Percentiles rank a stretch among this genome's conserved stretches.
Evolutionary conservation across 2,113 vertebrate genomes (phyloP).

Genomic region (Colistium nudipinnis): DNA sequence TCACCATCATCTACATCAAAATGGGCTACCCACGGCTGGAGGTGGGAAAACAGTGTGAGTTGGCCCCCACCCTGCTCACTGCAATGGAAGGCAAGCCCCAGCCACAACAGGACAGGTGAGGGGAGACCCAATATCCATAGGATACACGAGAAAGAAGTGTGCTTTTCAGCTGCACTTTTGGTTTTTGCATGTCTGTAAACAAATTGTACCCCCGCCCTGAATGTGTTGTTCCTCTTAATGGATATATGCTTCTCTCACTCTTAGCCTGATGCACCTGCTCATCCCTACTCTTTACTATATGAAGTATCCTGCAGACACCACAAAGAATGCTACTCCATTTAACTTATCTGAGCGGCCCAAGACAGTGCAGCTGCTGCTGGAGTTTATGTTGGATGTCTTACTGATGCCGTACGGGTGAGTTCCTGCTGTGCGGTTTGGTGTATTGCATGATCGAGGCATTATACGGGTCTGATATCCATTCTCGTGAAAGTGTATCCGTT

Average conservation of each 20-base stretch:
- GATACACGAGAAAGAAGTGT: neutral
- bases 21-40: slow-evolving; percentile 97
- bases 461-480: neutral
- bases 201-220: neutral
- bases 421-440: neutral
- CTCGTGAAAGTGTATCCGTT: neutral
- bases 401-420: slow-evolving; percentile 98
- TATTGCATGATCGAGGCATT: neutral
- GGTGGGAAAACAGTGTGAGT: slow-evolving; percentile 94
- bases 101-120: slow-evolving; percentile 96
- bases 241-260: slow-evolving; percentile 42
- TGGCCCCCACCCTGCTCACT: slow-evolving; percentile 96
- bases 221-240: neutral
- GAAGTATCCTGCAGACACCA: slow-evolving; percentile 91
- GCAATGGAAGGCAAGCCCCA: slow-evolving; percentile 98
- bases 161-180: neutral
- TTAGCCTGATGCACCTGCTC: slow-evolving; percentile 97
- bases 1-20: slow-evolving; percentile 99
- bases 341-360: slow-evolving; percentile 97
- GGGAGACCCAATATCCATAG: neutral
- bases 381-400: slow-evolving; percentile 98
- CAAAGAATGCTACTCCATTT: slow-evolving; percentile 89
- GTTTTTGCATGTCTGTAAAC: neutral
- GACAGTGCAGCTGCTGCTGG: slow-evolving; percentile 95
- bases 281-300: slow-evolving; percentile 97